Conservation (phyloP, 1,140 invertebrate genomes). For the Musca vetustissima region DNA sequence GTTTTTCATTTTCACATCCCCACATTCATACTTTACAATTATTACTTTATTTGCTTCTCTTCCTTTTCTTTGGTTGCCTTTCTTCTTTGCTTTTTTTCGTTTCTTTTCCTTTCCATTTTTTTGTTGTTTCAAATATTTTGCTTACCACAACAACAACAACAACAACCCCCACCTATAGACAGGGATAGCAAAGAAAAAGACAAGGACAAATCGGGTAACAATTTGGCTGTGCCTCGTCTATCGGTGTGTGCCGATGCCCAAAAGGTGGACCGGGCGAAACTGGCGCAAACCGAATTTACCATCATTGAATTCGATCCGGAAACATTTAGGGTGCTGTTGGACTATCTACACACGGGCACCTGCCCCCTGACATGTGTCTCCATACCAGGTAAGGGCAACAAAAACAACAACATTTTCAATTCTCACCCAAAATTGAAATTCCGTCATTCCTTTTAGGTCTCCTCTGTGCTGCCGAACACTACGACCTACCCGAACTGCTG, state of each 20-base stretch:
- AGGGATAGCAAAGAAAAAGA: slow-evolving; percentile 79
- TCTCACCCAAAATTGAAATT: not conserved
- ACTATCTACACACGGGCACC: slow-evolving; percentile 90
- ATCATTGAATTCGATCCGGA: slow-evolving; percentile 95
- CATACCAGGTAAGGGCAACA: slow-evolving; percentile 66
- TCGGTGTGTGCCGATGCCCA: slow-evolving; percentile 91
- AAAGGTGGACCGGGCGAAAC: slow-evolving; percentile 87
- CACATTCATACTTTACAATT: no score
- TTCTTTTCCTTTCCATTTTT: not conserved
- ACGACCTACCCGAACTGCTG: slow-evolving; percentile 87
- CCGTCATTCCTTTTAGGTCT: slow-evolving; percentile 61
- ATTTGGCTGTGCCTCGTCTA: slow-evolving; percentile 78
- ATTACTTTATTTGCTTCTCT: no score
- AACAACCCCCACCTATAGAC: slow-evolving; percentile 59
- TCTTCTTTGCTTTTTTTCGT: not conserved
- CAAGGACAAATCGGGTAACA: slow-evolving; percentile 72
- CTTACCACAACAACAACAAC: not conserved
- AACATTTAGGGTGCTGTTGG: slow-evolving; percentile 85
- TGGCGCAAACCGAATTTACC: slow-evolving; percentile 92
- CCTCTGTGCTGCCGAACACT: slow-evolving; percentile 92
- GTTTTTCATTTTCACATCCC: no score
- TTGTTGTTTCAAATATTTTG: not conserved
- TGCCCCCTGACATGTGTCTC: slow-evolving; percentile 89
- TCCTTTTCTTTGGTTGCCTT: not conserved
- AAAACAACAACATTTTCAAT: not conserved